Base-by-base conservation (phyloP, 2,113 vertebrate species). In the Australoheros scitulus region DNA sequence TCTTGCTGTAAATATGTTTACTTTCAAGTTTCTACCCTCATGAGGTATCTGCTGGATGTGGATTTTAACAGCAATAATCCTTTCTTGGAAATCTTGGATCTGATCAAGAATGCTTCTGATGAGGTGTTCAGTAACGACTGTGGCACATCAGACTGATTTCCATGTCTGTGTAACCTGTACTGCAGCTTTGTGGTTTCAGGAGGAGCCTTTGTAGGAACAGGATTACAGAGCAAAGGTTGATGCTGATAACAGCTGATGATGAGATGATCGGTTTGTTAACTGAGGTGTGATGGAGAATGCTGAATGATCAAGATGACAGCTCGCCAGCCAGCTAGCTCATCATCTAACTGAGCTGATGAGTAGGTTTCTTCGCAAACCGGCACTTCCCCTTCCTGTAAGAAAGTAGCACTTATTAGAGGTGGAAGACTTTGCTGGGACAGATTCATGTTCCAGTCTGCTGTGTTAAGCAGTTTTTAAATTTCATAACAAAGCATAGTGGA, bases 391-490 rank as follows among this genome's bases (percentile, higher is more conserved):
- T 79, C 34, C n/a, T 77, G 38, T 34, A 38, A 17, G 0, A 72
- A 38, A 72, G 29, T 55, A 17, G 11, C 26, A 26, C 32, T 64
- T 72, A 32, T 72, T 72, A 26, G 43, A 76, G 50, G 43, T 59
- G 43, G 9, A 36, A 79, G 55, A 32, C 8, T 52, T 75, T 83
- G 18, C 50, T 22, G 29, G 34, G 52, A 13, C 15, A 34, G 18
- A 61, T 52, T 81, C 22, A 59, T 82, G 68, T 38, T 83, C 55
- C 20, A 50, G 74, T 38, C 60, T 77, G 34, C 58, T 52, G 58
- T 75, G 38, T 61, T 65, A 15, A 59, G 36, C 18, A 61, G n/a
- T 13, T 64, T 72, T 36, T 61, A 61, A 50, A 59, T n/a, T 68
- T 85, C 11, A 20, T 36, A 52, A 47, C 26, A 34, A 77, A 82